A percentile compares a stretch with the other conserved stretches of the same genome.
These are phyloP conservation scores for Sylvilagus floridanus DNA, from an alignment of 2,797 vertebrate genomes.

Conservation along the genomic window DNA sequence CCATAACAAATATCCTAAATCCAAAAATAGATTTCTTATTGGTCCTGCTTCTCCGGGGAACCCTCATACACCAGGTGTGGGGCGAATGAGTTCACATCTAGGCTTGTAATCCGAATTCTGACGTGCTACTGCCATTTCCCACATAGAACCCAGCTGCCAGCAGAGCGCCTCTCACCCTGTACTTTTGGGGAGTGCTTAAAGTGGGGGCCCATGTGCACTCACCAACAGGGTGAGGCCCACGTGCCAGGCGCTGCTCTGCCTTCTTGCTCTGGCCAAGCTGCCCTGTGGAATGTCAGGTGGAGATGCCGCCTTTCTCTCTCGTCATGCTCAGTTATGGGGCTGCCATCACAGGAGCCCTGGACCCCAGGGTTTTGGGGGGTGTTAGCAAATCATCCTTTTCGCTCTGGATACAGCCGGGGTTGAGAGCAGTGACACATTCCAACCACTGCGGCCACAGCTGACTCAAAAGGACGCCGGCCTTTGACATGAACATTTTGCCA, in stretches of 20 bases:
- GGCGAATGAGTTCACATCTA: not conserved
- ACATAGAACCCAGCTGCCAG: not conserved
- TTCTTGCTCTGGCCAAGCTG: not conserved
- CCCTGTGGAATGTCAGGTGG: not conserved
- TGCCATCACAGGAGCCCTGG: not conserved
- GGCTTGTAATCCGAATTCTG: not conserved
- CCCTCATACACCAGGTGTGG: not conserved
- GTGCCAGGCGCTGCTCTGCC: not conserved
- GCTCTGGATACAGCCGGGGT: not conserved
- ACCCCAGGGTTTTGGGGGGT: not conserved
- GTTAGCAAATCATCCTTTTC: not conserved
- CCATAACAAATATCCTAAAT: not conserved
- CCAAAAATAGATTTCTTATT: no score
- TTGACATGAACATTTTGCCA: fast-evolving
- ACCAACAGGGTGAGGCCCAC: not conserved
- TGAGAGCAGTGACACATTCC: not conserved
- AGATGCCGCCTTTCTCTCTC: not conserved
- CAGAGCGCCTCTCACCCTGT: not conserved
- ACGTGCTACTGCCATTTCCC: not conserved
- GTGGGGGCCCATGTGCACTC: not conserved
- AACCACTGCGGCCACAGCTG: not conserved
- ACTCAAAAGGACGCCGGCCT: not conserved
- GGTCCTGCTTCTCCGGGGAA: not conserved
- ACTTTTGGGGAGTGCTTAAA: not conserved
- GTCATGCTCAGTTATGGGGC: not conserved